Evolutionary conservation across 1,140 invertebrate species (phyloP), one percentile per base, ranked within the genome.

Genomic region (Cataglyphis hispanica): DNA sequence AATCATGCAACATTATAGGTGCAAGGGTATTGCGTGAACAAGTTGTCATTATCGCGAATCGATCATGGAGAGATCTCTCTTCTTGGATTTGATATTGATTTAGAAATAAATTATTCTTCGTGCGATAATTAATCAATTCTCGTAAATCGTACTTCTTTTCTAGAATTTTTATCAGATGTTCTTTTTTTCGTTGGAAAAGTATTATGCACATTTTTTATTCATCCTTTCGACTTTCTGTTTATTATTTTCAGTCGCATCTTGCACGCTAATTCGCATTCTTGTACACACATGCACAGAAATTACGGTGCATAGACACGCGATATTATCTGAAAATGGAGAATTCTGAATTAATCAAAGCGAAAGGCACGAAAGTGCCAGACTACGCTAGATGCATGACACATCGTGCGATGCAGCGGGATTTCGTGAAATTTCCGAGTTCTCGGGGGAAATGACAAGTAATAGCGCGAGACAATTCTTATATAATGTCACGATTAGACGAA

Each of bases 301-400:
- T 10, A 37, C 11, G 11, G 6, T 43, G 8, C 19, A 60, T n/a
- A 22, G 16, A n/a, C 53, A 72, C 78, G 53, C 78, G 37, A 72
- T 22, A 60, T 27, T 70, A 25, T 70, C 50, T 60, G 40, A 69
- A 34, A 34, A 6, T 22, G 8, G 16, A 13, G 25, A 3, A 3
- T 31, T 27, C 25, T 74, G 50, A 83, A 83, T 83, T 83, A 83
- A 83, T 83, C 40, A 83, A 83, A 43, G 37, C 34, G 19, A 72
- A 50, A 50, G 16, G 27, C 67, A 74, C 43, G 34, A 60, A 72
- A 81, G 37, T 70, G 31, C 7, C 27, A 78, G 40, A 37, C 27
- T 2, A 27, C 31, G 34, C 6, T n/a, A 22, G 7, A 13, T 72
- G 50, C 50, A 25, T 60, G 66, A 81, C 53, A 16, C 58, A n/a